Evolutionary conservation across 2,797 vertebrate species (phyloP), one percentile per base, ranked within the genome.

Genomic region (Syngnathus rostellatus): DNA sequence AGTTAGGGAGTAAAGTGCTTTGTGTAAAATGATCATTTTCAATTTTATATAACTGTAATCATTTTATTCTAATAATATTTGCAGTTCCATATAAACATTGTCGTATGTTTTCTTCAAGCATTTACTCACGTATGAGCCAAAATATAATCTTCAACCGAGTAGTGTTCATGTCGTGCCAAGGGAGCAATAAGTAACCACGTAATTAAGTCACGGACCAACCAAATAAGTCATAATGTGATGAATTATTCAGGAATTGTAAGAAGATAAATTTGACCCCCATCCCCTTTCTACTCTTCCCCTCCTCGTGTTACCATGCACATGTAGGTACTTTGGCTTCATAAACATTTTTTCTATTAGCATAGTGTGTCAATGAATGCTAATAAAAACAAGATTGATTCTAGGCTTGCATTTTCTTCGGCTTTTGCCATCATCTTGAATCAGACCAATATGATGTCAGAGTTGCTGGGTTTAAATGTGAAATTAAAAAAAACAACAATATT

Each of bases 151-250:
- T 79, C 79, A 80, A 73, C 66, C 55, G 67, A 67, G 73, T 88
- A 57, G 64, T 67, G 68, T 64, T 68, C 62, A 84, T 81, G 74
- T 75, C 85, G 80, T 78, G 70, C 77, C 89, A 73, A 61, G 88
- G 85, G 89, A 88, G 83, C 81, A 67, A 86, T 91, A 74, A 86
- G 77, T 74, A 73, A 81, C 58, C 71, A 80, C 69, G 85, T 89
- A 86, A 92, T 91, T 89, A 90, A 90, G 85, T 87, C 75, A 74
- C 50, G 61, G 81, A 80, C 82, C 81, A 84, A 88, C 71, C 78
- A 79, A 85, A 89, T 85, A 78, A 85, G 80, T 87, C 83, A 85
- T 83, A 88, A 81, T 82, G 71, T 69, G 66, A 90, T 90, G 48
- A 88, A 90, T 91, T 86, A 91, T 90, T 89, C 82, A 88, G 75